Conservation (phyloP, 1,140 invertebrate species). For the Drosophila burlai region DNA sequence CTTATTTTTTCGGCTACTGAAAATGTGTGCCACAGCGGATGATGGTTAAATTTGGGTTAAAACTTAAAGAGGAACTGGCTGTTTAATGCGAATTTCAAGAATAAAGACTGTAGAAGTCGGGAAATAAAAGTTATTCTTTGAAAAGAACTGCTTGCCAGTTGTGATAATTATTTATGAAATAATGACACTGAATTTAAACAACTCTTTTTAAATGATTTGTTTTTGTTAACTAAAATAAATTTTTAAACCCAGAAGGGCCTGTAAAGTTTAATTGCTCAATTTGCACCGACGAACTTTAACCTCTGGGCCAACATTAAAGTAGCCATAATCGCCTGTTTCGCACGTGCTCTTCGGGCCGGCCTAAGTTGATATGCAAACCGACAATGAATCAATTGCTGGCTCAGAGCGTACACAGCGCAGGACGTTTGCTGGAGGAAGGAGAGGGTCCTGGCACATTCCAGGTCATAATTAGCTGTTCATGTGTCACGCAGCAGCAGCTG, state of each 20-base stretch:
- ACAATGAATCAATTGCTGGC: conserved; percentile 68
- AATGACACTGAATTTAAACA: neutral
- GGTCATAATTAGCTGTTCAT: conserved; percentile 76
- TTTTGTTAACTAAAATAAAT: neutral
- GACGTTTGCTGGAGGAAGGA: neutral
- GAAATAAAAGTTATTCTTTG: too few relatives aligned
- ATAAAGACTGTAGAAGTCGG: neutral
- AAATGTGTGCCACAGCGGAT: conserved; percentile 64
- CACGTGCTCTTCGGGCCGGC: conserved; percentile 19
- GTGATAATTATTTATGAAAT: too few relatives aligned
- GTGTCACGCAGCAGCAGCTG: conserved; percentile 61
- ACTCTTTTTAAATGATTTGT: neutral
- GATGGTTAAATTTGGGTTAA: conserved; percentile 65
- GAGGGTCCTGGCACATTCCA: conserved; percentile 28
- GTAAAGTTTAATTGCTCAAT: neutral
- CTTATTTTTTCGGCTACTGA: conserved; percentile 10
- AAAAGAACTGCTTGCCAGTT: neutral
- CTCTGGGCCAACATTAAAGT: conserved; percentile 17
- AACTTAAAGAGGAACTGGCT: conserved; percentile 55
- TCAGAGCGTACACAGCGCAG: conserved; percentile 26
- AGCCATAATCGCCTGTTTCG: conserved; percentile 11
- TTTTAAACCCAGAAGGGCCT: accelerated
- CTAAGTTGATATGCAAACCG: conserved; percentile 48
- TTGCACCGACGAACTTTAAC: neutral
- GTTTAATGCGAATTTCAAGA: conserved; percentile 5